Evolutionary conservation across 2,888 invertebrate species (phyloP), one percentile per base, ranked within the genome.

Genomic region (Disparrhopalites patrizii): DNA sequence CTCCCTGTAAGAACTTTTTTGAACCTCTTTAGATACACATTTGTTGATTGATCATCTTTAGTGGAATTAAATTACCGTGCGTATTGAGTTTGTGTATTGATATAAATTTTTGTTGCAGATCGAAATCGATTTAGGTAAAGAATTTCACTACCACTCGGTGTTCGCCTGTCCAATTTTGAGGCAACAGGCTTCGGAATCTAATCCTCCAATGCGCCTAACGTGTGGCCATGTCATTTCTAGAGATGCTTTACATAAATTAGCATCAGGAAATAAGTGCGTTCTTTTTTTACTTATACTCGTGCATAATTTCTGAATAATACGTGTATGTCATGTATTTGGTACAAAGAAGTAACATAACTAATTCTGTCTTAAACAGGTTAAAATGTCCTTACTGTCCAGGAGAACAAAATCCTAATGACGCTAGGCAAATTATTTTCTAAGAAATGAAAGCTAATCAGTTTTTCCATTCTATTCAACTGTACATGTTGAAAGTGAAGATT

Each of bases 351-450:
- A 15, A 55, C 3, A 13, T 30, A 65, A 54, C n/a, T 43, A 4
- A 15, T 43, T 20, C n/a, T 70, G 68, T 76, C 76, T 76, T 85
- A 23, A 86, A 70, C 83, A 94, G 94, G 78, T 86, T 99, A 80
- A 99, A 99, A 82, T 99, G 99, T 78, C 98, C 98, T 0, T 99
- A 99, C 81, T 99, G 99, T 78, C 98, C 98, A 0, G 88, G 94
- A 79, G 98, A 99, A 81, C 96, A 96, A 79, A 90, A 89, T 75
- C 91, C 94, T 25, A 85, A 89, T 65, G 95, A 97, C 79, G 96
- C 96, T 55, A 86, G 90, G 78, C 88, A 91, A 79, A 92, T 98
- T 78, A 91, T 88, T 81, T 97, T 97, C 83, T 96, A 88, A 82
- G 33, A 27, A n/a, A n/a, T n/a, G n/a, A n/a, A n/a, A n/a, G n/a